Evolutionary conservation across 1,140 invertebrate species (phyloP), one percentile per base, ranked within the genome.

Genomic region (Penaeus vannamei): DNA sequence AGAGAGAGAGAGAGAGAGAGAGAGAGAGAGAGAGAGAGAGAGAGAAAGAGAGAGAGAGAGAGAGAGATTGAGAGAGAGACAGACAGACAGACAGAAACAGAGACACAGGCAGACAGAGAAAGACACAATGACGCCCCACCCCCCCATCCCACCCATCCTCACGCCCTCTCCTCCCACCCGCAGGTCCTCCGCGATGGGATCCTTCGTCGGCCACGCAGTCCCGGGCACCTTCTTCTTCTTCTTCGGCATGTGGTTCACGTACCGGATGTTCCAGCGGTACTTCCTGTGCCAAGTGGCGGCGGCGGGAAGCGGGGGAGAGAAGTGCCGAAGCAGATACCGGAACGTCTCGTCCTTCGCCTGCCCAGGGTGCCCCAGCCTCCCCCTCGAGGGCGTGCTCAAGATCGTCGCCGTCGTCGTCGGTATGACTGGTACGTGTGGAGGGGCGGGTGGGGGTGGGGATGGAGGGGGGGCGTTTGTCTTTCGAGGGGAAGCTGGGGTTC

Each of bases 181-280:
- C 53, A 53, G 53, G 53, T 10, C 53, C 53, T 53, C 2, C 53
- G 53, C 53, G 12, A 91, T 91, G 90, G 90, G 90, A 1, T 88
- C 90, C 46, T 87, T 91, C 32, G 12, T 87, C 26, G 90, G 90
- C 17, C 94, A 94, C 88, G 91, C 93, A 12, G 91, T 94, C 12
- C 94, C 94, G 4, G 94, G 94, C 80, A 93, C 93, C 19, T 94
- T 94, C 87, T 94, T 94, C 91, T 91, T 93, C 22, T n/a, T 92
- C 0, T 94, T 94, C 91, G 92, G 92, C 0, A n/a, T 94, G 36
- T 94, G 94, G 94, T 94, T 93, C 93, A 92, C 92, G 2, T 92
- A 93, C 62, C 92, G 92, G 29, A 91, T 93, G 29, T 93, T 93
- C 86, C 81, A 89, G 32, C 36, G 85, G 32, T 91, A 90, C 86